Evolutionary conservation across 2,113 vertebrate genomes (phyloP), one percentile per base, ranked within the genome.

Genomic region (Smithornis capensis): DNA sequence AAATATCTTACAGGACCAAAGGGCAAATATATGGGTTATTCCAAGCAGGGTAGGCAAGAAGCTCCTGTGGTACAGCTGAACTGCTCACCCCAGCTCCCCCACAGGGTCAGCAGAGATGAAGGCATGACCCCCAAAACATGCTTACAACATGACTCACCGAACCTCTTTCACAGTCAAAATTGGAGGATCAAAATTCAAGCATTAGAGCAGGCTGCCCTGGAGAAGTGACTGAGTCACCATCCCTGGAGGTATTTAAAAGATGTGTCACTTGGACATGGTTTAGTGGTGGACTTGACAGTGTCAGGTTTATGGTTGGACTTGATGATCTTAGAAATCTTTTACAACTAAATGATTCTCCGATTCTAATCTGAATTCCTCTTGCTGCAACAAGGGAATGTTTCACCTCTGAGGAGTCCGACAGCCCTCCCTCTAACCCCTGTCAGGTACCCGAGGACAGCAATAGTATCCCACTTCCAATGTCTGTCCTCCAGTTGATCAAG

Each of bases 1-100:
- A 78, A 79, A 83, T 89, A 76, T 59, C 60, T 83, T 77, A 31
- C 73, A 88, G 63, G 75, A 55, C 69, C 68, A 65, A 83, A 57
- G 59, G 49, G 49, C 62, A 84, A 60, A 69, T 24, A 76, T 67
- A 45, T 75, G 62, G 62, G 49, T 64, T 67, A 65, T 60, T 79
- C 67, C 71, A 83, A 57, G 59, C 53, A 76, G 42, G 22, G 29
- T 37, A 87, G 81, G 59, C 49, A 42, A 71, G 90, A 67, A 53
- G 40, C 3, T 77, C 37, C 37, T 31, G 56, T 6, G 4, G 57
- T 82, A 65, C 73, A 67, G 73, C 49, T 92, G 75, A 90, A 28
- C 70, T 28, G 35, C 65, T 93, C 52, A 8, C 35, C 35, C 67
- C 62, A 47, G 29, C 44, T 68, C 12, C 44, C n/a, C 59, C 0